Evolutionary conservation across 2,113 vertebrate species (phyloP), one percentile per base, ranked within the genome.

Genomic region (Ictalurus punctatus): DNA sequence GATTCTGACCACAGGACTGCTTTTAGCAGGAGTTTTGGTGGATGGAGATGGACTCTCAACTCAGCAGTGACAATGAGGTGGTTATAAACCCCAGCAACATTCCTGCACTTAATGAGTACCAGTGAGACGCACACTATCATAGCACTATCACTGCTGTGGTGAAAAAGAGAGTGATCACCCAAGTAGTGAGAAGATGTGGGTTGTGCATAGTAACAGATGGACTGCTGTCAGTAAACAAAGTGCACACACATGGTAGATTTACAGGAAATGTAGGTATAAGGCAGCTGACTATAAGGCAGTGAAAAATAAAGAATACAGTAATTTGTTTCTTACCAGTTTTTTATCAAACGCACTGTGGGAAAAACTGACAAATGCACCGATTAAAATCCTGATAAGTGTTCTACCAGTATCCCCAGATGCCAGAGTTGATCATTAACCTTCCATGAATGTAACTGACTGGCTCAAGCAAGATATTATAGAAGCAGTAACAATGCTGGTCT

Each of bases 351-450:
- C 87, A 87, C 86, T 91, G 90, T 85, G 86, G 65, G 83, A 88
- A 89, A 86, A 86, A 81, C 86, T 86, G 86, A 44, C 25, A 61
- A 83, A 69, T 61, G 27, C 3, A 80, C 58, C 83, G 88, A 85
- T 88, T 81, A 61, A n/a, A 86, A 67, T 81, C 61, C 54, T 83
- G 86, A 88, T 88, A 88, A 89, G 80, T 76, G 40, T 86, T 40
- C 78, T 89, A 21, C 48, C 48, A 65, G 74, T 86, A 59, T 80
- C 83, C 67, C 65, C 48, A 52, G 83, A 27, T 87, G 37, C 74
- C 30, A 23, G 58, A 87, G 90, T 91, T 89, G 87, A 89, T 91
- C 86, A 91, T 91, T 91, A 91, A 91, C 90, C 19, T 79, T 71
- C 63, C 30, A 76, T 76, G n/a, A 89, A 85, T 61, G 63, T 65